Base-by-base conservation (phyloP, 92 coral and sea anemone genomes). In the Phenganax marumi region DNA sequence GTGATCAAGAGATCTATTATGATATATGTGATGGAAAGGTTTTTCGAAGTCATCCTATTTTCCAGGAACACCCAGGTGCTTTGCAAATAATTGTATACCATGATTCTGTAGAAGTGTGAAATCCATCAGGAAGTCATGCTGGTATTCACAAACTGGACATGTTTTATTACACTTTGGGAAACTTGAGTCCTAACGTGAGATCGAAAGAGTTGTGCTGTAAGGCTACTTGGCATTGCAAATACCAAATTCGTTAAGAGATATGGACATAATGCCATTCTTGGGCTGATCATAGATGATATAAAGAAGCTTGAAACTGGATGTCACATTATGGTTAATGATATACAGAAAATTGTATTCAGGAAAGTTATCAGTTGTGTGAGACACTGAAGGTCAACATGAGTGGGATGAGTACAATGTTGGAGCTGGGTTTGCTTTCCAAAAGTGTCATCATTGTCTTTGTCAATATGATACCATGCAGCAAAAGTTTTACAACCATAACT, bases 361-460 rank as follows among this genome's bases (percentile, higher is more conserved):
- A 63, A 63, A 63, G 70, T 63, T 18, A 63, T 56, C 63, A 56
- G 63, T 56, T 56, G 63, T 56, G 21, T 6, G 63, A 0, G 63
- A 56, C 63, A 56, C 63, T 14, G 63, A 56, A 56, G 6, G 63
- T 14, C 63, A 56, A 19, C 63, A 56, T 56, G 63, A 56, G 21
- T 56, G 63, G 63, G 63, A 6, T 0, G 63, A 6, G 21, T 56
- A 1, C 43, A 70, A 10, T 1, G n/a, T 33, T 8, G 75, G 75
- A 19, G 85, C 82, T 17, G 77, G 84, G 50, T 47, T 68, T 75
- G 87, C 87, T 7, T 17, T 77, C 51, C 70, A 77, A 50, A 77
- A 77, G 60, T 87, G 87, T 58, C 50, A 87, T n/a, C 87, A 87
- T 62, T 87, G 90, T 52, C 81, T 68, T 48, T 81, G 84, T 56